A percentile compares a stretch with the other conserved stretches of the same genome.
Evolutionary conservation across 2,888 invertebrate genomes (phyloP).

Genomic region (Trichopria drosophilae): DNA sequence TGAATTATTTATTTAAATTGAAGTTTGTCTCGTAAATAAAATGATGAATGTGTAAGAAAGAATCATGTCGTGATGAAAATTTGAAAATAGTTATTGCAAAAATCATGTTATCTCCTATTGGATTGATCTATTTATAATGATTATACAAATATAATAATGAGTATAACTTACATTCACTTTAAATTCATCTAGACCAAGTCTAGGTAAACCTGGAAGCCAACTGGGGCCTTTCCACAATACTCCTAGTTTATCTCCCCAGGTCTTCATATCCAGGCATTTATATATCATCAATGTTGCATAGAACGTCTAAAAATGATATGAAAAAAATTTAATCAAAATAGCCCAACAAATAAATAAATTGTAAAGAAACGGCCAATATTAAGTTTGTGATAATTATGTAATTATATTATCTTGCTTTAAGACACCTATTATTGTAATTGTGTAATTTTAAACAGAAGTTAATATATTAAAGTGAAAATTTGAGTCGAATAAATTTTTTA

Average conservation of each 20-base stretch:
- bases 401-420: no score
- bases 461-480: no score
- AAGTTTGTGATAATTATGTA: no score
- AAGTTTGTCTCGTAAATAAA: no score
- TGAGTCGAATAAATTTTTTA: no score
- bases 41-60: neutral
- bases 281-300: constrained; percentile 72
- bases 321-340: no score
- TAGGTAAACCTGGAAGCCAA: constrained; percentile 79
- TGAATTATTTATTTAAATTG: no score
- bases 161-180: constrained; percentile 78
- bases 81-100: neutral
- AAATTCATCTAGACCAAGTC: constrained; percentile 75
- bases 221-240: constrained; percentile 84
- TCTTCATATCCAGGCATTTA: constrained; percentile 65
- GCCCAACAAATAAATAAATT: no score
- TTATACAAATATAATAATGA: no score
- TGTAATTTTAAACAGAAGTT: no score
- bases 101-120: neutral
- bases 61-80: neutral
- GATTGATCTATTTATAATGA: constrained; percentile 4
- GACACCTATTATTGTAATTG: no score
- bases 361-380: no score
- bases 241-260: constrained; percentile 68
- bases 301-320: constrained; percentile 64